phyloP scores from a whole-genome alignment of 2,888 invertebrate species.

The Allophyes oxyacanthae region DNA sequence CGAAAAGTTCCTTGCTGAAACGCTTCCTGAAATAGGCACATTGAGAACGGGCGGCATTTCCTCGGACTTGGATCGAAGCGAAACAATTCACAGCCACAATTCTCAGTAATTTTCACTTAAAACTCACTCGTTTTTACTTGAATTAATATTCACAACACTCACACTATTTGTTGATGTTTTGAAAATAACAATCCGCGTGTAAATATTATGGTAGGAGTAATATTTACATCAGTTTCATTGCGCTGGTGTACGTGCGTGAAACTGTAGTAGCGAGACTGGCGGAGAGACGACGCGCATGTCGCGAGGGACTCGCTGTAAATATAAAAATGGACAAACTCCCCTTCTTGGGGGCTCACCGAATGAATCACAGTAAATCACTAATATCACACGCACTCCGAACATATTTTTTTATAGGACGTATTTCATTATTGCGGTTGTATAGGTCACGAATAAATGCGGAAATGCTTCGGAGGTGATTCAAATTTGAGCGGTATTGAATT shows the following conservation, averaged over 20 bases:
- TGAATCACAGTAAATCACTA: constrained; percentile 85
- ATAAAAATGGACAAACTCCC: constrained; percentile 89
- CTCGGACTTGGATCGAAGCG: constrained; percentile 84
- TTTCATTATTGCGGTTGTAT: constrained; percentile 58
- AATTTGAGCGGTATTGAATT: constrained; percentile 77
- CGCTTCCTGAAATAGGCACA: constrained; percentile 86
- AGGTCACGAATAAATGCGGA: constrained; percentile 43
- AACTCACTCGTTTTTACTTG: constrained; percentile 67
- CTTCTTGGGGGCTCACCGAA: constrained; percentile 85
- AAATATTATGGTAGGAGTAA: constrained; percentile 85
- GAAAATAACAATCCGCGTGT: constrained; percentile 81
- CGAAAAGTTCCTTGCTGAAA: constrained; percentile 86
- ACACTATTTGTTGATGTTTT: constrained; percentile 69
- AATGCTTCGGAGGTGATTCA: constrained; percentile 63
- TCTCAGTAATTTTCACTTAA: constrained; percentile 73
- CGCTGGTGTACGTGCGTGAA: constrained; percentile 86
- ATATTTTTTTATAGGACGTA: constrained; percentile 67
- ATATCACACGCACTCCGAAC: constrained; percentile 68
- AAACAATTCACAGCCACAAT: constrained; percentile 76
- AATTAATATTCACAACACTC: constrained; percentile 67
- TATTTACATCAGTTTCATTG: constrained; percentile 86
- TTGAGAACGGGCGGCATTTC: constrained; percentile 82
- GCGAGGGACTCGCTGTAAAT: constrained; percentile 87
- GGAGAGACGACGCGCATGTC: constrained; percentile 87
- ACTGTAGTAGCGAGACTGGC: constrained; percentile 86